Evolutionary conservation across 2,888 invertebrate genomes (phyloP).

Genomic region (Chironomus tentans): DNA sequence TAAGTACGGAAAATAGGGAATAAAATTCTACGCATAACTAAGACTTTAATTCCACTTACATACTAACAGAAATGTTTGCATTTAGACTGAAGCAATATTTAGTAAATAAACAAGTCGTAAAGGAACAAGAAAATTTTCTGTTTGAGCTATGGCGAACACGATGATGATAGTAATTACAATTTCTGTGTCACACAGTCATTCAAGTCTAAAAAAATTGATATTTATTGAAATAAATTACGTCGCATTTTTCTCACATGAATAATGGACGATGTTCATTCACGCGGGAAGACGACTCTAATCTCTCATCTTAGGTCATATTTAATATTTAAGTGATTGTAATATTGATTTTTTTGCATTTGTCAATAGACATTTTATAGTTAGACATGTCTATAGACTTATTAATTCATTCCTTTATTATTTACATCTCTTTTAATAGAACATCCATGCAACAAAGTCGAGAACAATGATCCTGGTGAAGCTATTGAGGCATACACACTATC

Average conservation of each 20-base stretch:
- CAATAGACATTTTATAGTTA: background rate
- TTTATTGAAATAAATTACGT: background rate
- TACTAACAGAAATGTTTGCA: background rate
- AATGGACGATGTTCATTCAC: too few species aligned
- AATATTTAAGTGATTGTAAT: background rate
- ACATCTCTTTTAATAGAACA: slow-evolving; percentile 52
- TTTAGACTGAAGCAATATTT: background rate
- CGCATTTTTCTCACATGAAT: background rate
- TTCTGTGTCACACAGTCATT: background rate
- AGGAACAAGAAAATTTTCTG: background rate
- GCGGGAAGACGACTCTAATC: too few species aligned
- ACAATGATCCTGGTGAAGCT: slow-evolving; percentile 58
- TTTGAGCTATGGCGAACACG: background rate
- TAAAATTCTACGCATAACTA: background rate
- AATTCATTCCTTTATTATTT: background rate
- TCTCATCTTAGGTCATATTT: background rate
- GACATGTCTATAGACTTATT: background rate
- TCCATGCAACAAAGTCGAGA: slow-evolving; percentile 51
- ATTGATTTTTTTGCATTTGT: background rate
- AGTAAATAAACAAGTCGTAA: background rate
- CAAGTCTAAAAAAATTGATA: background rate
- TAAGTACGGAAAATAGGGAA: background rate
- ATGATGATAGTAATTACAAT: background rate
- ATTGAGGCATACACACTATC: slow-evolving; percentile 70
- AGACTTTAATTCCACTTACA: slow-evolving; percentile 16